Conservation (phyloP, 2,888 invertebrate species). For the Rhogogaster chlorosoma region DNA sequence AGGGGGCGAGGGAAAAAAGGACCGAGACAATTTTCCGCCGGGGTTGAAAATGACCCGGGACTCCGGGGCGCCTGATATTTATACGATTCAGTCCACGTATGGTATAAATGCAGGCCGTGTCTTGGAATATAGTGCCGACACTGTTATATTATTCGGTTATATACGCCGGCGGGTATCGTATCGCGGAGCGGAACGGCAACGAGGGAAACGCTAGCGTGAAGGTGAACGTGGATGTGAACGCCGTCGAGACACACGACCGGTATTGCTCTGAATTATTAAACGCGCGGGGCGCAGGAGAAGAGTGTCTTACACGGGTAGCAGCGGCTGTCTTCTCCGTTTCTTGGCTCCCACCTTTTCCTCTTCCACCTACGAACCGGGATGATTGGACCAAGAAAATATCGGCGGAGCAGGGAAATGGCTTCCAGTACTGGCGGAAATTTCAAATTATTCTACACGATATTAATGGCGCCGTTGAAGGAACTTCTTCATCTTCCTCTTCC, state of each 20-base stretch:
- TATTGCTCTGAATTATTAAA: slow-evolving; percentile 51
- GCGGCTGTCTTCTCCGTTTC: slow-evolving; percentile 19
- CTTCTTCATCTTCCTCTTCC: slow-evolving; percentile 37
- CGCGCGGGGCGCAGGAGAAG: slow-evolving; percentile 21
- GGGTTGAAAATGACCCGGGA: not conserved
- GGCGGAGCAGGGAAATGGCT: not conserved
- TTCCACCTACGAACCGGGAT: not conserved
- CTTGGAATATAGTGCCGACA: slow-evolving; percentile 49
- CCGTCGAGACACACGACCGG: slow-evolving; percentile 47
- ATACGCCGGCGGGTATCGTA: slow-evolving; percentile 43
- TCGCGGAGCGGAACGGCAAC: not conserved
- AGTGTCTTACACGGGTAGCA: slow-evolving; percentile 38
- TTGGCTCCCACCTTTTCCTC: not conserved
- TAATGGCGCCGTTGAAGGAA: not conserved
- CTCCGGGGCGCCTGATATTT: slow-evolving; percentile 29
- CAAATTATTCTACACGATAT: slow-evolving; percentile 19
- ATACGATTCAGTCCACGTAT: slow-evolving; percentile 45
- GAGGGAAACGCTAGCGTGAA: not conserved
- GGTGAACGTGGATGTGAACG: not conserved
- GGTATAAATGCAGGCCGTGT: slow-evolving; percentile 47
- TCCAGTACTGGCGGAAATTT: not conserved
- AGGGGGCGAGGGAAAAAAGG: not conserved
- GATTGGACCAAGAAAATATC: slow-evolving; percentile 19
- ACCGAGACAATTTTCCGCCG: not conserved
- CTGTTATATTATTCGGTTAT: slow-evolving; percentile 69